phyloP scores from a whole-genome alignment of 2,113 vertebrate genomes.

The Ciconia maguari region DNA sequence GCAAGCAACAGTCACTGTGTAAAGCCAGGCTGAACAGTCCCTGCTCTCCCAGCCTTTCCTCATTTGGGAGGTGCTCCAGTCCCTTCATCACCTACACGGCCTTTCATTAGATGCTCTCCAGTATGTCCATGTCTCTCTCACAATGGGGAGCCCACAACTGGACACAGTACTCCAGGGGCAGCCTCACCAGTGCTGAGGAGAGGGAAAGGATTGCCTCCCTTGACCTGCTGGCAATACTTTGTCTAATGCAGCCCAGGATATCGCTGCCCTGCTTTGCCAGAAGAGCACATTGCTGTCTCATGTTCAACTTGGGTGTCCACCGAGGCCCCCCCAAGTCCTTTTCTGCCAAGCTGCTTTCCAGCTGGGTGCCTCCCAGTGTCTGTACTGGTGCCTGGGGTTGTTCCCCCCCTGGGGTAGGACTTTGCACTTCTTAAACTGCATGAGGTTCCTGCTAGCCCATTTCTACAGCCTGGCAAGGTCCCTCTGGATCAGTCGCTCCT shows the following conservation, averaged over 20 bases:
- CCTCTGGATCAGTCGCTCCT: background rate
- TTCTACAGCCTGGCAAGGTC: background rate
- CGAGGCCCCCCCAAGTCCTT: accelerated
- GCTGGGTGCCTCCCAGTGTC: too few relatives aligned
- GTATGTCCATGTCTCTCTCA: background rate
- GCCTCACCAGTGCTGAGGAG: background rate
- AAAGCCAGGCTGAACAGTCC: background rate
- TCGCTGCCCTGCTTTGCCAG: background rate
- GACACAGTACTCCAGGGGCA: background rate
- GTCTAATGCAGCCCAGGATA: background rate
- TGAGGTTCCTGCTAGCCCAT: background rate
- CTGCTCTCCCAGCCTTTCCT: background rate
- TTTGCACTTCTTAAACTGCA: background rate
- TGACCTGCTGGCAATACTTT: background rate
- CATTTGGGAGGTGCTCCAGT: background rate
- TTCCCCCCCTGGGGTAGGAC: background rate
- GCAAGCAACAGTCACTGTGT: background rate
- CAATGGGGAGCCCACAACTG: background rate
- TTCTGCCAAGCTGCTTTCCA: background rate
- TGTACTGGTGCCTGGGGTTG: background rate
- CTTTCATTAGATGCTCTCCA: background rate
- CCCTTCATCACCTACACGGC: background rate
- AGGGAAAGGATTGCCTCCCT: background rate
- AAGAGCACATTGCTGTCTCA: background rate
- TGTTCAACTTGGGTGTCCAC: background rate